phyloP scores from a whole-genome alignment of 2,888 invertebrate genomes.

The Tenthredo distinguenda region DNA sequence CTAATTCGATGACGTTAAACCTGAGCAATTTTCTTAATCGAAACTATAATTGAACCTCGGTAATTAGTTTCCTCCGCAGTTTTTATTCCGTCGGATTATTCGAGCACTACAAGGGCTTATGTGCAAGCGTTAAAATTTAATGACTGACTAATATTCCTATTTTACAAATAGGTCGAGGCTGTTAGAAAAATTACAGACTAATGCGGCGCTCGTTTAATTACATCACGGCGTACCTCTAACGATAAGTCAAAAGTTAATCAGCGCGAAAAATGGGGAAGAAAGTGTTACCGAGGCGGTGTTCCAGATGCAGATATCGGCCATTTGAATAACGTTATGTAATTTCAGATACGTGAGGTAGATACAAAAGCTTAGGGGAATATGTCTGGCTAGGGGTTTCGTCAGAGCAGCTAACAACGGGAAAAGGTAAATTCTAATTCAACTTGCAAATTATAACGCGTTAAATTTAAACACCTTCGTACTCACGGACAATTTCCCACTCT shows the following conservation, averaged over 20 bases:
- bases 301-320: not conserved
- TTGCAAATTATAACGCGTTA: slow-evolving; percentile 40
- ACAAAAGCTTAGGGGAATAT: not conserved
- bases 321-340: slow-evolving; percentile 13
- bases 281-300: not conserved
- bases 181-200: not conserved
- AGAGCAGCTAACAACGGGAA: not conserved
- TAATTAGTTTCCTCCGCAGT: not conserved
- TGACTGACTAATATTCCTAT: not conserved
- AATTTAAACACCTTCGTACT: slow-evolving; percentile 20
- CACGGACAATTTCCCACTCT: slow-evolving; percentile 15
- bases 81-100: not conserved
- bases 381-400: not conserved
- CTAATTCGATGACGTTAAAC: not conserved
- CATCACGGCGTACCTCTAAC: not conserved
- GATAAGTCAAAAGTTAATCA: not conserved
- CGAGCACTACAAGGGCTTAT: not conserved
- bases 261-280: not conserved
- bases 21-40: not conserved
- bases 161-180: not conserved
- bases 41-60: not conserved
- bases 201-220: not conserved
- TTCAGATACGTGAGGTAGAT: not conserved
- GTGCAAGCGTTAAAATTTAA: not conserved
- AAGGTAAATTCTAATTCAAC: slow-evolving; percentile 45